phyloP scores from a whole-genome alignment of 2,888 invertebrate genomes.

The Onchidella celtica region DNA sequence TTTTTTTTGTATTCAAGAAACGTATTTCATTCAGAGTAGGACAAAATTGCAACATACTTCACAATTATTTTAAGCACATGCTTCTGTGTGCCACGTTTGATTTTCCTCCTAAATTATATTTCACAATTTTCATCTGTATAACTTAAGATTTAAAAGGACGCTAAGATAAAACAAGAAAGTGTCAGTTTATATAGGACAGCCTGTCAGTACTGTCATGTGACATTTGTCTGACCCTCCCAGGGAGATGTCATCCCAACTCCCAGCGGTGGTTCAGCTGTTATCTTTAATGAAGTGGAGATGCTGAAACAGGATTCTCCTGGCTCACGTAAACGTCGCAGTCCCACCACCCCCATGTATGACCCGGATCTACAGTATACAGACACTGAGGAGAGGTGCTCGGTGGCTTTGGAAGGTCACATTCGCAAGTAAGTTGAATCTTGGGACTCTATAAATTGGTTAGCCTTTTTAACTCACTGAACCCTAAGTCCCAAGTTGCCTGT shows the following conservation, averaged over 20 bases:
- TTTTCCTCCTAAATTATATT: no score
- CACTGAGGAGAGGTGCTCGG: constrained; percentile 74
- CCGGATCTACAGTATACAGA: constrained; percentile 78
- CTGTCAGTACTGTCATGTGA: no score
- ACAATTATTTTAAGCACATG: no score
- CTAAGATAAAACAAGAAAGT: no score
- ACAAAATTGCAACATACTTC: no score
- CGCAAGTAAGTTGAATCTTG: constrained; percentile 28
- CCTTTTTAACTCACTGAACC: background rate
- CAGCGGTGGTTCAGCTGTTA: constrained; percentile 95
- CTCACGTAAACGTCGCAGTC: constrained; percentile 72
- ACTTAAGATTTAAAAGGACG: no score
- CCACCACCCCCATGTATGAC: constrained; percentile 68
- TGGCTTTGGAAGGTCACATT: constrained; percentile 77
- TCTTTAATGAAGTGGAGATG: constrained; percentile 96
- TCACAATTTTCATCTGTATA: no score
- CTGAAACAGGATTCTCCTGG: constrained; percentile 81
- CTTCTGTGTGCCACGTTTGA: no score
- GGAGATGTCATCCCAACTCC: constrained; percentile 96
- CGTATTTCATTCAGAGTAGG: no score
- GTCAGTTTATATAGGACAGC: no score
- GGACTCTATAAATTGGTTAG: no score
- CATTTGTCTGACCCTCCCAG: constrained; percentile 78
- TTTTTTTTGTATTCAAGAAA: no score
- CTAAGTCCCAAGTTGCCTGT: background rate